Conservation (phyloP, 2,888 invertebrate species). For the Scelioninae gen. 2 region DNA sequence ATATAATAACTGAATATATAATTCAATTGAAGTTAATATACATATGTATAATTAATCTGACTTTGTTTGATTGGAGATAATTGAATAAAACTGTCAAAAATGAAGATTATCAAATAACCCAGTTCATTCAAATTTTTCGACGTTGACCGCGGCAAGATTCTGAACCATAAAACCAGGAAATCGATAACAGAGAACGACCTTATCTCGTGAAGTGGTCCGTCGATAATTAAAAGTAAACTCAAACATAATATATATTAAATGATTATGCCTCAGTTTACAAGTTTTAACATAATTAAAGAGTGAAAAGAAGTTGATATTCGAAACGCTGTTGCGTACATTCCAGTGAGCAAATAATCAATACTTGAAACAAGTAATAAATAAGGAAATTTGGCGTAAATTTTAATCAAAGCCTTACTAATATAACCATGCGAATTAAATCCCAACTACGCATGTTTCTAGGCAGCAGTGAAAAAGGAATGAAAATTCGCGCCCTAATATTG, state of each 20-base stretch:
- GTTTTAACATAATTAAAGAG: conserved; percentile 9
- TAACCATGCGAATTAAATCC: too few species aligned
- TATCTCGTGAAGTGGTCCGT: conserved; percentile 15
- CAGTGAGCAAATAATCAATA: conserved; percentile 5
- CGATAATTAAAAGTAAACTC: conserved; percentile 22
- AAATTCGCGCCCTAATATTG: conserved; percentile 27
- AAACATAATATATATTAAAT: conserved; percentile 6
- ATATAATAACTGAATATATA: too few species aligned
- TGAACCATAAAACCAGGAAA: conserved; percentile 12
- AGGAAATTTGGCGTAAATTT: too few species aligned
- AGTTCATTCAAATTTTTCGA: conserved; percentile 16
- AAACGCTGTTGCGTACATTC: conserved; percentile 8
- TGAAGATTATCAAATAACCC: conserved; percentile 1
- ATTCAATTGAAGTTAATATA: too few species aligned
- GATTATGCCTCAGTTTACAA: conserved; percentile 3
- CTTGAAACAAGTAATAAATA: not conserved
- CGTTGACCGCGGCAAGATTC: not conserved
- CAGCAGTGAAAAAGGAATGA: too few species aligned
- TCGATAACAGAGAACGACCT: conserved; percentile 23
- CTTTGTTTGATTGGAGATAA: too few species aligned
- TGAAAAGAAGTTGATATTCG: conserved; percentile 5
- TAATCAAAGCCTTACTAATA: too few species aligned
- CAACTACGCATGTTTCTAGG: not conserved
- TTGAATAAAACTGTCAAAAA: too few species aligned
- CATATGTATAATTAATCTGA: too few species aligned